These are phyloP conservation scores for Dorcus parallelipipedus DNA, from an alignment of 2,888 invertebrate species.

Conservation along the genomic window DNA sequence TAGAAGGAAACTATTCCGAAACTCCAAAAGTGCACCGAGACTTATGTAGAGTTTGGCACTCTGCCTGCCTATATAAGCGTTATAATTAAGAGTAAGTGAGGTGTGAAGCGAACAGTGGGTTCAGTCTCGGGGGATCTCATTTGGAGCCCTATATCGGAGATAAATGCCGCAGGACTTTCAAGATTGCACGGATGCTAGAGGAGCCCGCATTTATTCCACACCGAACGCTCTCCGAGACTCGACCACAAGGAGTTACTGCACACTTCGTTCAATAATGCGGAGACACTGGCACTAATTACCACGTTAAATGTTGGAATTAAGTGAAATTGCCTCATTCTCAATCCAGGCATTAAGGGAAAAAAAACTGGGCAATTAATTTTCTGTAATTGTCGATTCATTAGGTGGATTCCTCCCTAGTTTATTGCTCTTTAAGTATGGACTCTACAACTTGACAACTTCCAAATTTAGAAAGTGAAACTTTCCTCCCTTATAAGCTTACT, in stretches of 20 bases:
- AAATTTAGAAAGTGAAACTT: too few relatives aligned
- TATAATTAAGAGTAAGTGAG: conserved; percentile 47
- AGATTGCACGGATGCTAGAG: conserved; percentile 30
- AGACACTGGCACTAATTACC: background rate
- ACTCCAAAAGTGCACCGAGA: background rate
- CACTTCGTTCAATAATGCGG: background rate
- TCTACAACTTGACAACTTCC: too few relatives aligned
- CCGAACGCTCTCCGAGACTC: conserved; percentile 19
- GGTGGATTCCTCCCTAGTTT: too few relatives aligned
- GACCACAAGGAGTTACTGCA: background rate
- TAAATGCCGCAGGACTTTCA: conserved; percentile 30
- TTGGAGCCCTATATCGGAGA: conserved; percentile 39
- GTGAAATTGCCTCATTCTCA: background rate
- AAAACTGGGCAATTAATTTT: too few relatives aligned
- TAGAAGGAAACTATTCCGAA: too few relatives aligned
- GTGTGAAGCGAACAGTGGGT: conserved; percentile 45
- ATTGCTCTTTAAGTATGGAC: too few relatives aligned
- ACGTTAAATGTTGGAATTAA: background rate
- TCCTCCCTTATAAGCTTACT: too few relatives aligned
- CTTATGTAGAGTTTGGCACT: background rate
- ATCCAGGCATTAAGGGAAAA: too few relatives aligned
- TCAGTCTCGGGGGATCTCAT: conserved; percentile 41
- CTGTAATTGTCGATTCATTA: too few relatives aligned
- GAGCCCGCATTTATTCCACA: conserved; percentile 26
- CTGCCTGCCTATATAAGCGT: conserved; percentile 7